Base-by-base conservation (phyloP, 1,140 invertebrate species). In the Drosophila guanche region DNA sequence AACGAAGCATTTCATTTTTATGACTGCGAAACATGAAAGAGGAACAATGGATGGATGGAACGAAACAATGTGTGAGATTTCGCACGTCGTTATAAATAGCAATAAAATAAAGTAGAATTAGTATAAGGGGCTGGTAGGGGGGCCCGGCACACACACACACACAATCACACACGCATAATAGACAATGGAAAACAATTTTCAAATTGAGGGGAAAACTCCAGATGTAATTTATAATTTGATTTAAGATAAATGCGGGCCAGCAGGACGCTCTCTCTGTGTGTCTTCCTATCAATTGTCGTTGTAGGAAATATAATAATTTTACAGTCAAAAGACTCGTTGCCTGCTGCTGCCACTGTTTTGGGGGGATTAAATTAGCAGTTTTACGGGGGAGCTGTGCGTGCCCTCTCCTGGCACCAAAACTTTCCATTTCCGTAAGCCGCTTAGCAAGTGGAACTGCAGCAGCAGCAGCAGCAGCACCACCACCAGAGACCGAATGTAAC, bases 51-150 rank as follows among this genome's bases (percentile, higher is more conserved):
- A 14, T n/a, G 45, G 14, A 22, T 22, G 33, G 29, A 47, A 58
- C 54, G 58, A 56, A 78, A 88, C 69, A 81, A 78, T 75, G 81
- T 81, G 78, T 81, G 77, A 86, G 84, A 88, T 75, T 86, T 86
- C 83, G 68, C 83, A 86, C 81, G 78, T 88, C 85, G 57, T 78
- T 68, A 86, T 76, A 86, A 77, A 81, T 68, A 76, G 76, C 76
- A 65, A 85, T 84, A 85, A 85, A 84, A 73, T 55, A 58, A 53
- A 14, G 5, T 20, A 47, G 51, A 56, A 55, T 27, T 22, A 42
- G 37, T 61, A 22, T 23, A 46, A 22, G 42, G 37, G 16, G 16
- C 10, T 5, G 8, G 27, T 3, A n/a, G 27, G n/a, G n/a, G 14
- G n/a, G 4, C 23, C 0, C 6, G 27, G 27, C 1, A 6, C 0